Conservation (phyloP, 2,888 invertebrate genomes). For the Athalia rosae region DNA sequence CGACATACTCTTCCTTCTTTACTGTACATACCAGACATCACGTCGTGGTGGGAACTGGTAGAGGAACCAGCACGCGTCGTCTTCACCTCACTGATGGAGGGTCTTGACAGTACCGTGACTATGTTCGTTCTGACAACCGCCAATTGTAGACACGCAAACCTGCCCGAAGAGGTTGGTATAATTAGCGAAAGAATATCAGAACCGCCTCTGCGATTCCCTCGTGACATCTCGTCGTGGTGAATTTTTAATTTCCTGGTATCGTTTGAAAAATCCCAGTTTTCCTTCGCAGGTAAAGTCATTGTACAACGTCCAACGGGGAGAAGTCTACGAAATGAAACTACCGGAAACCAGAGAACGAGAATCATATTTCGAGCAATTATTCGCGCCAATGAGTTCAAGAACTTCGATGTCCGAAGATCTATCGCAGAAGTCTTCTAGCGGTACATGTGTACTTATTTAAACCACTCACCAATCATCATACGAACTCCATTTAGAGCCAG, state of each 20-base stretch:
- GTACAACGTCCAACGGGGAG: constrained; percentile 64
- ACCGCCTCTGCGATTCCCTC: constrained; percentile 1
- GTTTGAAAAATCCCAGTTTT: background rate
- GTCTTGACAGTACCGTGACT: constrained; percentile 69
- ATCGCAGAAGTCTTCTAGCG: constrained; percentile 59
- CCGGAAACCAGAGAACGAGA: constrained; percentile 61
- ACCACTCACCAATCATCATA: constrained; percentile 6
- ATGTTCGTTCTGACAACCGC: constrained; percentile 69
- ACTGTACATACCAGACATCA: constrained; percentile 66
- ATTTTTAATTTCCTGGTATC: background rate
- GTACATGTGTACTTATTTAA: constrained; percentile 50
- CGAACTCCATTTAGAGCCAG: background rate
- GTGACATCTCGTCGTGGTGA: background rate
- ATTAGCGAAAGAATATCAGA: background rate
- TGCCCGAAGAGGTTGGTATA: constrained; percentile 63
- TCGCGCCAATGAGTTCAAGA: constrained; percentile 52
- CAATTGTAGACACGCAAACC: constrained; percentile 55
- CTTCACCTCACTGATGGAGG: constrained; percentile 66
- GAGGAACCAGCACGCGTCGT: constrained; percentile 65
- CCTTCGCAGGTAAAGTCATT: constrained; percentile 59
- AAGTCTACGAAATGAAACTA: constrained; percentile 61
- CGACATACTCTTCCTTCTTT: constrained; percentile 66
- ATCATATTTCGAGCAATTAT: constrained; percentile 66
- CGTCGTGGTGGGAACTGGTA: constrained; percentile 70
- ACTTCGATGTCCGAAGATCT: constrained; percentile 53